Percentiles rank a stretch among this genome's conserved stretches.
These are phyloP conservation scores for Kuschelorhynchus macadamiae DNA, from an alignment of 2,888 invertebrate species.

Conservation along the genomic window DNA sequence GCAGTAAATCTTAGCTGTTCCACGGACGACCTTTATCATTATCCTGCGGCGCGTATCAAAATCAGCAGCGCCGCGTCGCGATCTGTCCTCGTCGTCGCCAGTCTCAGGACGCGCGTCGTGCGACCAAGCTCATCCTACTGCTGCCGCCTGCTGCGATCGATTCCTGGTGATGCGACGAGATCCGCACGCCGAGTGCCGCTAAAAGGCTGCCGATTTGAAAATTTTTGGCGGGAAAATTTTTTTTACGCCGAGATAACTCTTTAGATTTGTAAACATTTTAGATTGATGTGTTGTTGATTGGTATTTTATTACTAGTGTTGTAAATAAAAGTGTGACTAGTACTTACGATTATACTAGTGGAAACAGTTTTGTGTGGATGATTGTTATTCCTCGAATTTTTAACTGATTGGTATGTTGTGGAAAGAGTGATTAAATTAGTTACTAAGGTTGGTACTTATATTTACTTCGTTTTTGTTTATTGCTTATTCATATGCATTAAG, in stretches of 20 bases:
- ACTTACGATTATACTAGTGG: too few species aligned
- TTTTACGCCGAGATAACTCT: background rate
- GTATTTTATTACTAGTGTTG: too few species aligned
- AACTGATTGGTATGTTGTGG: too few species aligned
- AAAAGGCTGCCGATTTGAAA: slow-evolving; percentile 8
- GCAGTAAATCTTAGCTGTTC: slow-evolving; percentile 30
- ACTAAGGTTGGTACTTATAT: too few species aligned
- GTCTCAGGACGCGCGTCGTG: slow-evolving; percentile 68
- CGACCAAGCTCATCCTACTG: slow-evolving; percentile 30
- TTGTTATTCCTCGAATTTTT: too few species aligned
- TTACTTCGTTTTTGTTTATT: too few species aligned
- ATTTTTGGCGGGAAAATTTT: slow-evolving; percentile 28
- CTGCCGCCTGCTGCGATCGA: slow-evolving; percentile 9
- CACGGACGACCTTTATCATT: slow-evolving; percentile 39
- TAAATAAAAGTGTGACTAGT: too few species aligned
- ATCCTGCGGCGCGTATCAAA: slow-evolving; percentile 39
- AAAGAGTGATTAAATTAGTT: too few species aligned
- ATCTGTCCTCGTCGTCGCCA: slow-evolving; percentile 62
- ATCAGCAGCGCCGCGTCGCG: slow-evolving; percentile 55
- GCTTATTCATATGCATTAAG: too few species aligned
- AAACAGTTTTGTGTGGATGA: too few species aligned
- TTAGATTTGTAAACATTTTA: background rate
- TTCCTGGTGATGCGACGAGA: slow-evolving; percentile 15
- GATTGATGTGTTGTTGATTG: too few species aligned
- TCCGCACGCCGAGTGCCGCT: slow-evolving; percentile 13